A percentile compares a stretch with the other conserved stretches of the same genome.
These are phyloP conservation scores for Linnaemya vulpina DNA, from an alignment of 2,888 invertebrate species.

Conservation along the genomic window DNA sequence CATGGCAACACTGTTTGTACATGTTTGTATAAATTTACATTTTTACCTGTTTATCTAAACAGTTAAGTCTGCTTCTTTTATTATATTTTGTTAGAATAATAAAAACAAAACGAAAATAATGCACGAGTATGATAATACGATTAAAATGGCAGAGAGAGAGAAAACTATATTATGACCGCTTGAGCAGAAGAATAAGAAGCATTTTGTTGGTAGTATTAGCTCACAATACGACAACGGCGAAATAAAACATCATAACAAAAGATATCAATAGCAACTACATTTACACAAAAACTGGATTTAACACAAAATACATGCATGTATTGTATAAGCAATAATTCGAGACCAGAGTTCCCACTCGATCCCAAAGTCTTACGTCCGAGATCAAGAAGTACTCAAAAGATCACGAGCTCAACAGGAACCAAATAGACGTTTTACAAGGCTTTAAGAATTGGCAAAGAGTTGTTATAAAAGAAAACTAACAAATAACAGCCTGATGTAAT, in stretches of 20 bases:
- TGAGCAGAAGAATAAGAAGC: conserved; percentile 29
- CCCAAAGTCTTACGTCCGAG: background rate
- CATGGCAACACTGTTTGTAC: conserved; percentile 1
- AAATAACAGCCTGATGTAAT: no score
- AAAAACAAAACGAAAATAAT: conserved; percentile 54
- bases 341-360: conserved; percentile 21
- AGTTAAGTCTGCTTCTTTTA: conserved; percentile 53
- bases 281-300: conserved; percentile 43
- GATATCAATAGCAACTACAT: conserved; percentile 34
- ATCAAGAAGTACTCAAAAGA: background rate
- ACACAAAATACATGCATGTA: conserved; percentile 27
- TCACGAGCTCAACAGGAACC: background rate
- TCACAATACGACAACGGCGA: conserved; percentile 9
- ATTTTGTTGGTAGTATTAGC: conserved; percentile 45
- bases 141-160: conserved; percentile 59
- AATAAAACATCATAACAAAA: conserved; percentile 49
- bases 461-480: no score
- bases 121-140: conserved; percentile 21
- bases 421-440: no score
- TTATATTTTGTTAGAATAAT: conserved; percentile 40
- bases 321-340: conserved; percentile 8
- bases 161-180: conserved; percentile 42
- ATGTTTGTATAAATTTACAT: conserved; percentile 19
- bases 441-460: no score
- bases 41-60: conserved; percentile 68